A percentile compares a stretch with the other conserved stretches of the same genome.
phyloP scores from a whole-genome alignment of 2,797 vertebrate species.

The Tragopan temminckii region DNA sequence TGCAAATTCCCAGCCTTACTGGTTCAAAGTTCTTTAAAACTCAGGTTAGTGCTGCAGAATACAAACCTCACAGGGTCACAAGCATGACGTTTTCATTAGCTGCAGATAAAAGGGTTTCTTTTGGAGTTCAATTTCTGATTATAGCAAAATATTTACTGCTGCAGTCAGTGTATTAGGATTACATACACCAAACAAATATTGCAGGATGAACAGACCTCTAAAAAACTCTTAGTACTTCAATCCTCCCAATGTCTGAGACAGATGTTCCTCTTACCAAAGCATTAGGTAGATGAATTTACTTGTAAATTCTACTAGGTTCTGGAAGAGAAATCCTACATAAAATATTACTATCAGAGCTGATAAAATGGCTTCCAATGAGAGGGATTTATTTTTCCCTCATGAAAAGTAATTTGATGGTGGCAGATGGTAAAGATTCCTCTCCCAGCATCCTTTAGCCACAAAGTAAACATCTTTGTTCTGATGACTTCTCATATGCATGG shows the following conservation, averaged over 20 bases:
- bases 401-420: constrained; percentile 59
- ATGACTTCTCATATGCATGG: not conserved
- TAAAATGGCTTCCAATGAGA: constrained; percentile 57
- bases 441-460: constrained; percentile 30
- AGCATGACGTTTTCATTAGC: constrained; percentile 40
- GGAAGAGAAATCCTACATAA: constrained; percentile 50
- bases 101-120: constrained; percentile 37
- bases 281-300: constrained; percentile 44
- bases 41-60: not conserved
- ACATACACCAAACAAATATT: constrained; percentile 15
- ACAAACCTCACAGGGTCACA: not conserved
- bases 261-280: constrained; percentile 54
- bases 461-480: constrained; percentile 25
- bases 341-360: constrained; percentile 57
- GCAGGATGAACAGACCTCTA: constrained; percentile 19
- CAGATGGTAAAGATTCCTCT: constrained; percentile 63
- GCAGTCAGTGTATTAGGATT: constrained; percentile 19
- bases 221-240: constrained; percentile 20
- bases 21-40: constrained; percentile 27
- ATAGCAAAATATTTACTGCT: constrained; percentile 24
- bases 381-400: constrained; percentile 38
- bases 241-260: constrained; percentile 23
- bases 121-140: not conserved
- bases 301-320: constrained; percentile 27
- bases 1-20: constrained; percentile 16